Evolutionary conservation across 2,113 vertebrate genomes (phyloP), one percentile per base, ranked within the genome.

Genomic region (Chlorodrepanis virens): DNA sequence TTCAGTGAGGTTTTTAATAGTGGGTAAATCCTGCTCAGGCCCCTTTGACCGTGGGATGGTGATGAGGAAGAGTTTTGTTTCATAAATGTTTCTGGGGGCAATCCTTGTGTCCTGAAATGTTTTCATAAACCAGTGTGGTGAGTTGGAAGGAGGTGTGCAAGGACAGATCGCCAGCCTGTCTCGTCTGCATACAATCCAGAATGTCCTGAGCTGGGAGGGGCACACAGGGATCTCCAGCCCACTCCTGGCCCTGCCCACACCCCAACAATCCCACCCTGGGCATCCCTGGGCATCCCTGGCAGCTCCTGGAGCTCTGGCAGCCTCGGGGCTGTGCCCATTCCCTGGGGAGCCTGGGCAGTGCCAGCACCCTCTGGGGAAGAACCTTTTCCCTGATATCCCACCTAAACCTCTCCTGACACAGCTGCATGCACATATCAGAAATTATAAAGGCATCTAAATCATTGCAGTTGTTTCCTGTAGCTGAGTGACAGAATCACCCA

Each of bases 1-100:
- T 97, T 94, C 83, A n/a, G 53, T 1, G 25, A 92, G 56, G 24
- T 37, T 83, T 87, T 90, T 81, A 85, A 71, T 65, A 77, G 74
- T 72, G 69, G 37, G 56, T 65, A 92, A 53, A 85, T 67, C 47
- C 74, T 77, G 31, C 45, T 92, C 56, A 78, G 33, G 52, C 8
- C n/a, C 56, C 76, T 93, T 59, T 89, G 60, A 35, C 45, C 2
- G 0, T n/a, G 59, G 39, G 35, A 45, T 65, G 42, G 15, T 65
- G 54, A 17, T 77, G 54, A 60, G 63, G 91, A 87, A 65, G 50
- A 25, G 6, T 7, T 72, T 64, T 47, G 65, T 56, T 78, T 37
- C 40, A 19, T 20, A 65, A 45, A 54, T 25, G 27, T 35, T 79
- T 40, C 64, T 54, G 37, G 87, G 50, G 18, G 24, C 40, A 52